Evolutionary conservation across 2,888 invertebrate species (phyloP), one percentile per base, ranked within the genome.

Genomic region (Hecatera dysodea): DNA sequence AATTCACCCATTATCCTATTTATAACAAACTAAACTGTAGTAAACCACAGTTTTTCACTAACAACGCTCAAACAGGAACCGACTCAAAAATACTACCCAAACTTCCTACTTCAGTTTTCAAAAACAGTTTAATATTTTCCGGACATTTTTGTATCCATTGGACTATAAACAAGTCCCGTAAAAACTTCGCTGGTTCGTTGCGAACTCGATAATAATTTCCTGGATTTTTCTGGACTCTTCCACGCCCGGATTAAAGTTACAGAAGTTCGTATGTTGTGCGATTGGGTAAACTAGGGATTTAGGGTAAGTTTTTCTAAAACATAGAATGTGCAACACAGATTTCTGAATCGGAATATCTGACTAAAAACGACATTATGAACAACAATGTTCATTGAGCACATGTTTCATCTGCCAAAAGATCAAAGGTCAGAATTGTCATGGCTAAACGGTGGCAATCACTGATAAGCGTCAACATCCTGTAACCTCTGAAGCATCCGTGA

Each of bases 191-290:
- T 33, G 53, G 50, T 46, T 56, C 67, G 78, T 71, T 67, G 67
- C 15, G 63, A 67, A 75, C 71, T 67, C 64, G 71, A 67, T 80
- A 78, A 57, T 80, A 81, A 73, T 81, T 80, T 77, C 56, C 55
- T 67, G 33, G 55, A 77, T 67, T 50, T 74, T 74, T 74, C 77
- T 76, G 50, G 57, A 78, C 62, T 44, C 57, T 72, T 70, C 57
- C 69, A 66, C 64, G 63, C 48, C 60, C 33, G 46, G 68, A 74
- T 70, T 62, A 48, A 27, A 67, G 63, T 78, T 75, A 29, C 11
- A 57, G 62, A 44, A 78, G 44, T 70, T 78, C 19, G 39, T 62
- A 68, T 55, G 59, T 53, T 2, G 29, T 48, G 1, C n/a, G 48
- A 50, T 7, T 44, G 27, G 48, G 22, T 68, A 50, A 61, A 48